Evolutionary conservation across 2,888 invertebrate genomes (phyloP), one percentile per base, ranked within the genome.

Genomic region (Girardia tigrina): DNA sequence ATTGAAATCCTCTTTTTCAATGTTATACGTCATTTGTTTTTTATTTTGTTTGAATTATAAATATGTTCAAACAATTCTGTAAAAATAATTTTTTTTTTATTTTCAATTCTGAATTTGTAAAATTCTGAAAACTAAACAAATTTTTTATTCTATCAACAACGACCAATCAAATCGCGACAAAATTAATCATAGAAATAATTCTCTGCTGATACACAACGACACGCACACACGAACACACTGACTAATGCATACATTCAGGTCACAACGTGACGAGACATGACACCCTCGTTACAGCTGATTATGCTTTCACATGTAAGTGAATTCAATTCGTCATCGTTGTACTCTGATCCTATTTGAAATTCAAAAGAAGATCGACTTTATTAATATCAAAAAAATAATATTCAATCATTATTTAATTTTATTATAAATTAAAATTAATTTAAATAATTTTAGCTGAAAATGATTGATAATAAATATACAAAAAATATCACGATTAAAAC

Each of bases 271-370:
- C 56, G 56, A 56, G 56, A 8, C 56, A 56, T 2, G 4, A 56
- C 56, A 56, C 56, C 56, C 56, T 23, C 56, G 56, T 12, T 56
- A 56, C 56, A 56, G 56, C 4, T 56, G 4, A 56, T 56, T 56
- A 56, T 56, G n/a, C 56, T 56, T 56, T 56, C 56, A 56, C 56
- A 56, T 56, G 56, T 56, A 56, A 56, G 56, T 56, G 56, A 23
- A 8, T 56, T 56, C n/a, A 56, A 56, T 56, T 56, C 56, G 56
- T 56, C 56, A 56, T 56, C 56, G 23, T 23, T 56, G 56, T 56
- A 56, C 56, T 56, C 56, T 56, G 56, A 56, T 56, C 56, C 56
- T 23, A 16, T 56, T 56, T 56, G 6, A 56, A 56, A 56, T 56
- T 56, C 23, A 23, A 56, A 56, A 56, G 23, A 56, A 56, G 56